A percentile compares a stretch with the other conserved stretches of the same genome.
Evolutionary conservation across 2,888 invertebrate genomes (phyloP).

Genomic region (Perdita meconis): DNA sequence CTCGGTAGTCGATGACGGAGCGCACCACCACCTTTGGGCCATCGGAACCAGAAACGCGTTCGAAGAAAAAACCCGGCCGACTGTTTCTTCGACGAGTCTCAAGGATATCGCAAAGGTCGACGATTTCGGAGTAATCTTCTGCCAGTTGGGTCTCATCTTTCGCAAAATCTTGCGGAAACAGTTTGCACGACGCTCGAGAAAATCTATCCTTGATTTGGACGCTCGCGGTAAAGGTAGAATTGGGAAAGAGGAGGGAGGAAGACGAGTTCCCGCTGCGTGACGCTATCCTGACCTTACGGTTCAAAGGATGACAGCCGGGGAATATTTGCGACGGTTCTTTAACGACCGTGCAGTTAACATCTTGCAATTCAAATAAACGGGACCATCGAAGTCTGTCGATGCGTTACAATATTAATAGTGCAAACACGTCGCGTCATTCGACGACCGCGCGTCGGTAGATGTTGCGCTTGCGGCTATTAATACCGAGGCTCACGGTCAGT

Average conservation of each 20-base stretch:
- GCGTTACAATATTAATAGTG: slow-evolving; percentile 70
- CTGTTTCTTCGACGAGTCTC: too few species aligned
- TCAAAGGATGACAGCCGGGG: slow-evolving; percentile 57
- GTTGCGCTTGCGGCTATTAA: slow-evolving; percentile 62
- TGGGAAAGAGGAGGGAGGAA: background rate
- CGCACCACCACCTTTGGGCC: slow-evolving; percentile 1
- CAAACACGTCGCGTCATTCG: slow-evolving; percentile 65
- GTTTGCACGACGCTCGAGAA: background rate
- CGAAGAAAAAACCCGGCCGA: slow-evolving; percentile 1
- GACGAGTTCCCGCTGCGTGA: slow-evolving; percentile 27
- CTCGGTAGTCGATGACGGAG: slow-evolving; percentile 32
- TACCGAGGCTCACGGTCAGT: slow-evolving; percentile 53
- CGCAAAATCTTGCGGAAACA: background rate
- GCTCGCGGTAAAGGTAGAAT: background rate
- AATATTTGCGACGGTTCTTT: slow-evolving; percentile 50
- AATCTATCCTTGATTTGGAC: background rate
- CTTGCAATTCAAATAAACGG: slow-evolving; percentile 58
- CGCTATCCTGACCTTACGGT: slow-evolving; percentile 52
- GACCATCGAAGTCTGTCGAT: slow-evolving; percentile 54
- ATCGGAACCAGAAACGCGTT: slow-evolving; percentile 26
- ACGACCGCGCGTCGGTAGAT: slow-evolving; percentile 46
- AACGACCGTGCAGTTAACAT: slow-evolving; percentile 64
- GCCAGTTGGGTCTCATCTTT: too few species aligned
- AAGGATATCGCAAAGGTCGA: background rate
- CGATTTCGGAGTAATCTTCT: slow-evolving; percentile 1